A percentile compares a stretch with the other conserved stretches of the same genome.
Evolutionary conservation across 2,797 vertebrate species (phyloP).

Genomic region (Graptemys geographica): DNA sequence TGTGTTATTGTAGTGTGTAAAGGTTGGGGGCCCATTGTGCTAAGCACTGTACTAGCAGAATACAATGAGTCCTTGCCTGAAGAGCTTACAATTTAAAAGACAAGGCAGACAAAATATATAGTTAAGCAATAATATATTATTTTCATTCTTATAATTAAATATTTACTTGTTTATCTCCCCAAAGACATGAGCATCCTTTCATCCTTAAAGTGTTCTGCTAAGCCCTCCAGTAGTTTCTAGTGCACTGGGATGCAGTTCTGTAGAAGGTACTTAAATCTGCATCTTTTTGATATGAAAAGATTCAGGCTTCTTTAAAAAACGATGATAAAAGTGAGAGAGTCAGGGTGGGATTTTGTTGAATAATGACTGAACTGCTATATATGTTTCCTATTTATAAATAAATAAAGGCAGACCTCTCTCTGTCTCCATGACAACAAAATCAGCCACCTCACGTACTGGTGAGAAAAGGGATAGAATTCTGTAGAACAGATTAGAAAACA

Average conservation of each 20-base stretch:
- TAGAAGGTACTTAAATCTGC: neutral
- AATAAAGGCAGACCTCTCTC: neutral
- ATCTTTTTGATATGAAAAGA: neutral
- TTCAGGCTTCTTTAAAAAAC: neutral
- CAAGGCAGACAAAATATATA: neutral
- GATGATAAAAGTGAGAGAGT: neutral
- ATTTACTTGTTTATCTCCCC: neutral
- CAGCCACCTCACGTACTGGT: neutral
- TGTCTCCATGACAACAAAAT: neutral
- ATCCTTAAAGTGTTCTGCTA: neutral
- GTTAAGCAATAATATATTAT: neutral
- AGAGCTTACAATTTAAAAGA: neutral
- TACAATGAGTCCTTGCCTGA: neutral
- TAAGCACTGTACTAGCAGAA: neutral
- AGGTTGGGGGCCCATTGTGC: neutral
- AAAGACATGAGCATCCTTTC: neutral
- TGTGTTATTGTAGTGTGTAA: neutral
- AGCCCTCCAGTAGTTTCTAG: neutral
- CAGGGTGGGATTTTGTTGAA: neutral
- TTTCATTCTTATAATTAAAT: neutral
- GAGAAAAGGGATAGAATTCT: neutral
- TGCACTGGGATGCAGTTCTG: neutral
- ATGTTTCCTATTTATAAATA: neutral
- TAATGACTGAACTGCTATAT: neutral
- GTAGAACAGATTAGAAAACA: neutral